Base-by-base conservation (phyloP, 2,797 vertebrate genomes). In the Tapirus indicus region DNA sequence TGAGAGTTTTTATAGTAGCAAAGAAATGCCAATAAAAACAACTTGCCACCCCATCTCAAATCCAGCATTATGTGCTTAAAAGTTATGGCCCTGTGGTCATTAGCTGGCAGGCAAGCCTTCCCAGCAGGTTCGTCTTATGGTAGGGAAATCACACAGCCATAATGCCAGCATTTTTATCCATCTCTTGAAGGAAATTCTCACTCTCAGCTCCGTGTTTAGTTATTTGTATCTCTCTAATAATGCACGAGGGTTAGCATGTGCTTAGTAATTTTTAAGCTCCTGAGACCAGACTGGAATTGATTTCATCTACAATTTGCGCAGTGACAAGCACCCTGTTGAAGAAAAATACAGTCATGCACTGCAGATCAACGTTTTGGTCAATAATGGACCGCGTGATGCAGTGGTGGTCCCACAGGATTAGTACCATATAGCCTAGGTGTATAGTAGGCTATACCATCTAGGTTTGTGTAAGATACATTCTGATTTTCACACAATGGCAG, bases 291-390 rank as follows among this genome's bases (percentile, higher is more conserved):
- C 62, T 85, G 23, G 32, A 95, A 95, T 96, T 92, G 68, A 92
- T 96, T 90, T 95, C 89, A 92, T 97, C 77, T 95, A 72, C 52
- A 72, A 0, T 95, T 96, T 91, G 72, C 85, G 62, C 64, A 68
- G 71, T 86, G 88, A 60, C 41, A 87, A 90, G 90, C 49, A 60
- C 27, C 44, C 58, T 87, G 17, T 91, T 68, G 91, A 96, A 87
- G 72, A 84, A 97, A 96, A 97, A 94, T 80, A 97, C 49, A 52
- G 49, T 52, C 49, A 52, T 16, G 49, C 14, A 13, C 49, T 52
- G 49, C 14, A 13, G 13, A 52, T 14, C 49, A 52, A 52, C 14
- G 13, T 52, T 52, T 52, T 52, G 49, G 49, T 52, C 49, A 52
- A 52, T 52, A 52, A 52, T 13, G 49, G 49, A 52, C 49, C 4